phyloP scores from a whole-genome alignment of 2,888 invertebrate genomes.

The Cephus sareptanus region DNA sequence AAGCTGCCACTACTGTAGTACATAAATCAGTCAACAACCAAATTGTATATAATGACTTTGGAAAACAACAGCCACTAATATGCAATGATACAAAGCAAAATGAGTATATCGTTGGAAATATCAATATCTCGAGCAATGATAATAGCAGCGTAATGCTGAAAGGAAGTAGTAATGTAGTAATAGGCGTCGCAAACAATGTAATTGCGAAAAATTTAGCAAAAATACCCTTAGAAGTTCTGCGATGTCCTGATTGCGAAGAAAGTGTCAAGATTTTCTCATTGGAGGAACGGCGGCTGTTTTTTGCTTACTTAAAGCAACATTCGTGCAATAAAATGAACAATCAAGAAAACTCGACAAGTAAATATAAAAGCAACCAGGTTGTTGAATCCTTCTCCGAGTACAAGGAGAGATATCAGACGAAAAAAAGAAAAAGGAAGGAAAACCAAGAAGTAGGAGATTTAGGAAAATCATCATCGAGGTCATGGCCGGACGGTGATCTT shows the following conservation, averaged over 20 bases:
- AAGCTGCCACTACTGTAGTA: background rate
- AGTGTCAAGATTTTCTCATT: constrained; percentile 15
- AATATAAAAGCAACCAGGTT: background rate
- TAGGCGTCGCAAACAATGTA: background rate
- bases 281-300: constrained; percentile 14
- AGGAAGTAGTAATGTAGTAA: constrained; percentile 1
- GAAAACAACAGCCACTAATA: background rate
- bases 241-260: constrained; percentile 17
- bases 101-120: background rate
- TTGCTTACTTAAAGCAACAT: constrained; percentile 19
- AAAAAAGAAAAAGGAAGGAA: background rate
- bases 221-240: constrained; percentile 15
- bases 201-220: background rate
- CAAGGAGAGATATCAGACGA: constrained; percentile 7
- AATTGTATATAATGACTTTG: background rate
- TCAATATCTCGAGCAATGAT: constrained; percentile 11
- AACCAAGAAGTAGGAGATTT: background rate
- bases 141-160: background rate
- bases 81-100: background rate
- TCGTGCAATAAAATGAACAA: constrained; percentile 2
- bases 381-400: constrained; percentile 9
- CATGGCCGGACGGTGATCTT: constrained; percentile 18
- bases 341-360: background rate
- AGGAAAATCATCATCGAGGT: background rate
- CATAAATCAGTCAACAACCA: background rate